These are phyloP conservation scores for Podarcis raffonei DNA, from an alignment of 2,113 vertebrate species.

Conservation along the genomic window DNA sequence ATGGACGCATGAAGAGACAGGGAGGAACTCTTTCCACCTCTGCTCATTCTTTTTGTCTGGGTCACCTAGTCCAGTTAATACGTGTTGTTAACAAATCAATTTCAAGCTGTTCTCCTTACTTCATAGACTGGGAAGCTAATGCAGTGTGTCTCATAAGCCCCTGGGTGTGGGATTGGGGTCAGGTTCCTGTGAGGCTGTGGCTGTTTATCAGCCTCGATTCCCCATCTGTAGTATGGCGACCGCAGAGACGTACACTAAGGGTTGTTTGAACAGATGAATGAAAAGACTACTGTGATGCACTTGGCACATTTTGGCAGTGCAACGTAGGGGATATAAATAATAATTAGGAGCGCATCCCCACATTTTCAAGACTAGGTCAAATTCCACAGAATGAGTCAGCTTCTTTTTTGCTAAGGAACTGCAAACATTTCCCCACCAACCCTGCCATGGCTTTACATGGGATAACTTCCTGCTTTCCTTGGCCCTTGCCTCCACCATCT, in stretches of 20 bases:
- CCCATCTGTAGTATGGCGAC: background rate
- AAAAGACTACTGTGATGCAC: too few species aligned
- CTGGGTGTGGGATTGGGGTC: background rate
- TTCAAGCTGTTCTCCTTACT: too few species aligned
- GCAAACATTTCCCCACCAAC: slow-evolving; percentile 31
- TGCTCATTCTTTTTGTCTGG: too few species aligned
- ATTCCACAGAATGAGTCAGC: slow-evolving; percentile 22
- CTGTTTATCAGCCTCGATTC: background rate
- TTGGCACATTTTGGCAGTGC: background rate
- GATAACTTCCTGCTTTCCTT: slow-evolving; percentile 33
- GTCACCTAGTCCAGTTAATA: too few species aligned
- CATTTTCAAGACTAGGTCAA: background rate
- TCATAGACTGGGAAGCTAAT: too few species aligned
- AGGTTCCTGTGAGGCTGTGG: background rate
- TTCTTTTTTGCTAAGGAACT: slow-evolving; percentile 36
- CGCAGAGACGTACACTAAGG: too few species aligned
- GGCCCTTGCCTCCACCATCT: slow-evolving; percentile 51
- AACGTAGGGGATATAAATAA: background rate
- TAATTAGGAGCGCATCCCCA: background rate
- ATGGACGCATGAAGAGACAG: too few species aligned
- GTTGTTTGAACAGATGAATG: background rate
- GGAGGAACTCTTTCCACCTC: too few species aligned
- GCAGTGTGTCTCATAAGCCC: too few species aligned
- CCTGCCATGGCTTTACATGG: background rate
- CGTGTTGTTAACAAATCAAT: background rate